These are phyloP conservation scores for Ascaphus truei DNA, from an alignment of 2,113 vertebrate genomes.

Conservation along the genomic window DNA sequence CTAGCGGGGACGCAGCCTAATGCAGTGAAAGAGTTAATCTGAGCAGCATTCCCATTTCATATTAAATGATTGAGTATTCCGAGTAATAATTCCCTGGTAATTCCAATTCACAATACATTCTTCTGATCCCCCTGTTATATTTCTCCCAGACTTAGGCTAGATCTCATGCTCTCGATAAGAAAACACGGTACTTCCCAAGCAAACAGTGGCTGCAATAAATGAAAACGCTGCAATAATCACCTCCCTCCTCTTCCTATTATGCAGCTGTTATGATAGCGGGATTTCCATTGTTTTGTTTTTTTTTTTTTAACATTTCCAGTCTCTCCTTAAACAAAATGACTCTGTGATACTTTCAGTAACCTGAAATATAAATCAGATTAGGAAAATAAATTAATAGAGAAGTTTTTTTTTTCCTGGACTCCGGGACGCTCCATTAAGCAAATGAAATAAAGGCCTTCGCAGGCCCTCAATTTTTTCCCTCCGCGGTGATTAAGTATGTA, in stretches of 20 bases:
- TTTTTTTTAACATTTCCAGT: not conserved
- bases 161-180: not conserved
- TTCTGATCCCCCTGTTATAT: too few relatives aligned
- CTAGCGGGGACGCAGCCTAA: too few relatives aligned
- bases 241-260: not conserved
- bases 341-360: conserved; percentile 30
- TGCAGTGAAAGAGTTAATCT: too few relatives aligned
- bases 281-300: not conserved
- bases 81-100: too few relatives aligned
- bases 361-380: conserved; percentile 35
- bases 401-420: conserved; percentile 33
- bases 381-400: conserved; percentile 48
- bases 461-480: conserved; percentile 44
- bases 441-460: conserved; percentile 55
- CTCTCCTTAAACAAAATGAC: not conserved
- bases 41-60: too few relatives aligned
- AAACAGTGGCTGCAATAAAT: not conserved
- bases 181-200: too few relatives aligned
- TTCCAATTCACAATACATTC: too few relatives aligned
- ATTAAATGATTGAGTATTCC: too few relatives aligned
- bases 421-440: conserved; percentile 51
- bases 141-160: too few relatives aligned
- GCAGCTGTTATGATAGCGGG: not conserved
- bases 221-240: not conserved
- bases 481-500: conserved; percentile 53